Evolutionary conservation across 2,797 vertebrate genomes (phyloP), one percentile per base, ranked within the genome.

Genomic region (Numenius phaeopus): DNA sequence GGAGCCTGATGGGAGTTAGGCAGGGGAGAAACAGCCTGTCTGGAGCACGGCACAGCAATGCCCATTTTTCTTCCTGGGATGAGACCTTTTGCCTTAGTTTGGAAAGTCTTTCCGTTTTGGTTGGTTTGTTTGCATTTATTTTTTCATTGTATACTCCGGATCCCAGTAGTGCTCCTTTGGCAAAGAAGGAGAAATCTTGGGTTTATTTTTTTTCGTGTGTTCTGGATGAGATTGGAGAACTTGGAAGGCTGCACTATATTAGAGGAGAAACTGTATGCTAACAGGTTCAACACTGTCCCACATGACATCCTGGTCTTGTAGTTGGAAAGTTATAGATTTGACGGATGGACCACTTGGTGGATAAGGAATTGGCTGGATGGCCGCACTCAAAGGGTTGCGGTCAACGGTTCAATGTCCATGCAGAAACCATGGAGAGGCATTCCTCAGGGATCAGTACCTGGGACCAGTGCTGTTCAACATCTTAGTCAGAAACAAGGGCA

Each of bases 31-130:
- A 47, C 11, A 21, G 37, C 21, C 4, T 49, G 69, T 19, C 49
- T 26, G 21, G 44, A 62, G 58, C 5, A 8, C 4, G 11, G 73
- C 2, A 6, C 2, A 24, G 19, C 7, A 4, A 8, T 1, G 5
- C 3, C 8, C 0, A 0, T 21, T 75, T 39, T 18, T 61, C 57
- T 78, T 61, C 23, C 5, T 14, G 8, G 76, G 54, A 34, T 82
- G 66, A 78, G 47, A 44, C 4, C 8, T 78, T 86, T 55, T 79
- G 23, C 20, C 4, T 49, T 65, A n/a, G 8, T 75, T 11, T 58
- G 54, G 30, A 69, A 80, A 46, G 19, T 22, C 10, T 34, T 81
- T 77, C n/a, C 65, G 3, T 3, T 82, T 79, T 47, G 14, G 10
- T 71, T 71, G 4, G 6, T 46, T 87, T 57, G 40, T 40, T 37